phyloP scores from a whole-genome alignment of 1,140 invertebrate species.

The Zaprionus lachaisei region DNA sequence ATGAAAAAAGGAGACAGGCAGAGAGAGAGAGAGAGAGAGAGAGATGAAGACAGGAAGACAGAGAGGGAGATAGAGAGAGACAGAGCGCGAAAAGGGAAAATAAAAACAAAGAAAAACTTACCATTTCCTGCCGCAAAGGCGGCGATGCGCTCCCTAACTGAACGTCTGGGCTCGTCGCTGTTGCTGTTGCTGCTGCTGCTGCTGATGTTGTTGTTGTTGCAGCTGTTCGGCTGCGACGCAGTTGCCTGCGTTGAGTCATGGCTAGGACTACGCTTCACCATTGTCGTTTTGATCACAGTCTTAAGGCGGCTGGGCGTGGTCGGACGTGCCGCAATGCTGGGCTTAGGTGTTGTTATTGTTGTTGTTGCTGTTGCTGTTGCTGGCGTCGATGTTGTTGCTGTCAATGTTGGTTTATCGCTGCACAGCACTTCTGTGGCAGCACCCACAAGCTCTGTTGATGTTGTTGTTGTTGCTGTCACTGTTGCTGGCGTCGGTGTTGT shows the following conservation, averaged over 20 bases:
- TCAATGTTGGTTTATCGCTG: slow-evolving; percentile 78
- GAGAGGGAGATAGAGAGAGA: slow-evolving; percentile 1
- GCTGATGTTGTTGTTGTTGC: slow-evolving; percentile 51
- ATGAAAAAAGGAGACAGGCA: not conserved
- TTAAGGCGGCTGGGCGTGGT: slow-evolving; percentile 81
- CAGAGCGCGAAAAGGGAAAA: slow-evolving; percentile 12
- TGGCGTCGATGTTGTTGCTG: slow-evolving; percentile 47
- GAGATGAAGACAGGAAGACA: not conserved
- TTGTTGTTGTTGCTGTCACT: slow-evolving; percentile 22
- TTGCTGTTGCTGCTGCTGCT: slow-evolving; percentile 42
- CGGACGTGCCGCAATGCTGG: slow-evolving; percentile 76
- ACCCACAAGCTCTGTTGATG: slow-evolving; percentile 69
- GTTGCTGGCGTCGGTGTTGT: slow-evolving; percentile 36
- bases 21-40: not conserved
- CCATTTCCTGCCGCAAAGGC: slow-evolving; percentile 84
- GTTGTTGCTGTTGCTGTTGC: slow-evolving; percentile 41
- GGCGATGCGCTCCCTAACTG: slow-evolving; percentile 82
- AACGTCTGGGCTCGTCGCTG: slow-evolving; percentile 72
- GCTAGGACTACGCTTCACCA: slow-evolving; percentile 83
- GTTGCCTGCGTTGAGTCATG: slow-evolving; percentile 75
- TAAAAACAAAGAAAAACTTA: slow-evolving; percentile 59
- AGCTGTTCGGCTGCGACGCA: slow-evolving; percentile 60
- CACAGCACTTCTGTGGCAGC: slow-evolving; percentile 79
- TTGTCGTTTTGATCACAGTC: slow-evolving; percentile 84
- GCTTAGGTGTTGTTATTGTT: slow-evolving; percentile 60